These are phyloP conservation scores for Beroe forskalii DNA, from an alignment of 37 sponge, comb jelly and placozoan species.

Conservation along the genomic window DNA sequence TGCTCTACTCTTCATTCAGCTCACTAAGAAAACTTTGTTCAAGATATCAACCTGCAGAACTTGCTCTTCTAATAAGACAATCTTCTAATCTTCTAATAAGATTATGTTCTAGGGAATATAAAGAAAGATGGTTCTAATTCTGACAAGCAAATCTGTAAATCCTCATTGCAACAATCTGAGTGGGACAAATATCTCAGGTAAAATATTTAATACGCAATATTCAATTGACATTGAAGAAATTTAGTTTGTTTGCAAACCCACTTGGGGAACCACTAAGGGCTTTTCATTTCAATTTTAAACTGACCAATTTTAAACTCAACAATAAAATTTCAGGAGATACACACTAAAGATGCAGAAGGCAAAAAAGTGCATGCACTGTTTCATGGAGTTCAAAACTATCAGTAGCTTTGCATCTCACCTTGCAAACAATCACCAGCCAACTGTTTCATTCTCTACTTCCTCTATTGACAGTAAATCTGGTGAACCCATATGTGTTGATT, in stretches of 20 bases:
- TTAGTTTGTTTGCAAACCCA: background rate
- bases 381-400: conserved; percentile 1
- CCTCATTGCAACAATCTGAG: no score
- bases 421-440: conserved; percentile 23
- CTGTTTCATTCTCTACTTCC: conserved; percentile 16
- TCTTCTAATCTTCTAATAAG: no score
- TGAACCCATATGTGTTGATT: conserved; percentile 20
- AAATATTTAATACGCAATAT: background rate
- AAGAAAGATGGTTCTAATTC: no score
- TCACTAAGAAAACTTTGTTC: no score
- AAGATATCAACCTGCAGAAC: no score
- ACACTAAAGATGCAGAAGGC: background rate
- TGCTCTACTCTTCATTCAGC: background rate
- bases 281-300: no score
- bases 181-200: background rate
- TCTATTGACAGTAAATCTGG: background rate
- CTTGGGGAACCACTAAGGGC: no score
- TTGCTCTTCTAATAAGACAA: no score
- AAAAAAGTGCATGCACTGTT: conserved; percentile 41
- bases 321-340: background rate
- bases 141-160: no score
- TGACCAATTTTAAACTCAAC: background rate
- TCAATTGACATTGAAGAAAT: background rate
- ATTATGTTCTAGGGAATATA: no score
- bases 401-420: background rate